A percentile compares a stretch with the other conserved stretches of the same genome.
Conservation (phyloP, 1,140 invertebrate species). For the Caerostris extrusa region DNA sequence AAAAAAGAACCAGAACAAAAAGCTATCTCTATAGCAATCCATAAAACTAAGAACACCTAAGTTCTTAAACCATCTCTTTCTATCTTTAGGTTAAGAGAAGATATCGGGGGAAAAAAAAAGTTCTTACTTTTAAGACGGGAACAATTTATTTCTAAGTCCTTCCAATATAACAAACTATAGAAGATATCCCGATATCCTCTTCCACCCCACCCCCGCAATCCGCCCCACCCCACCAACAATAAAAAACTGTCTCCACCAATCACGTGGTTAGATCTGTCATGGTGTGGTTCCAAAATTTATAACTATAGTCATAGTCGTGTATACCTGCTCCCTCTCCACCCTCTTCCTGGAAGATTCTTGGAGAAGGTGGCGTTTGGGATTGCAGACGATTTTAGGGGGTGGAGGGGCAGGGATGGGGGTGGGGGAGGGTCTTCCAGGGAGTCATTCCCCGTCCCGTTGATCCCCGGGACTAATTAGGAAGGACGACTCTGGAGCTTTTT, state of each 20-base stretch:
- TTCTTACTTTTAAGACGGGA: constrained; percentile 66
- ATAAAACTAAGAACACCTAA: constrained; percentile 70
- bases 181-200: constrained; percentile 44
- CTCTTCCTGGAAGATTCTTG: not conserved
- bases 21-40: constrained; percentile 44
- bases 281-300: constrained; percentile 71
- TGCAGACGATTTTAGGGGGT: constrained; percentile 33
- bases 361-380: constrained; percentile 50
- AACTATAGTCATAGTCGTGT: constrained; percentile 70
- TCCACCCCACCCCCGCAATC: not conserved
- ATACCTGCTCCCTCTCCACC: not conserved
- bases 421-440: constrained; percentile 19
- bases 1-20: not conserved
- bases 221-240: constrained; percentile 9
- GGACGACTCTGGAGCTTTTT: constrained; percentile 55
- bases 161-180: constrained; percentile 72
- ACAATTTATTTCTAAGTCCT: constrained; percentile 76
- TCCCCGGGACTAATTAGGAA: constrained; percentile 75
- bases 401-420: not conserved
- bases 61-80: constrained; percentile 73
- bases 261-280: constrained; percentile 74
- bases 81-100: constrained; percentile 45
- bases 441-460: constrained; percentile 58
- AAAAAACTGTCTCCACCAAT: constrained; percentile 75
- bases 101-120: constrained; percentile 3